Evolutionary conservation across 2,113 vertebrate species (phyloP), one percentile per base, ranked within the genome.

Genomic region (Xiphorhynchus elegans): DNA sequence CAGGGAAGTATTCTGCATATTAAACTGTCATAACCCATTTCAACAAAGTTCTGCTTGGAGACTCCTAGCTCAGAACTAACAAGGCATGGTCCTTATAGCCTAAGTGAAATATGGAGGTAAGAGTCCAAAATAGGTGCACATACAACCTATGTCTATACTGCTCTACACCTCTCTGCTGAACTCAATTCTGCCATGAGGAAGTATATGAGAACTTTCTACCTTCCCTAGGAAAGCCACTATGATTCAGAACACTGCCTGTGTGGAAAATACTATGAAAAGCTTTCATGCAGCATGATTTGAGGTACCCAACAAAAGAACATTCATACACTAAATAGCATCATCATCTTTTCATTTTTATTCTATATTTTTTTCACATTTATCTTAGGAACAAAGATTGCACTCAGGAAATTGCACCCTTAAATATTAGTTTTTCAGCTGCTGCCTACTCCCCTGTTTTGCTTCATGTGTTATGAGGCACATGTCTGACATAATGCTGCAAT

Each of bases 381-480:
- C 47, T 81, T 56, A 58, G 33, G 55, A 81, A 73, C 64, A 90
- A 80, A 87, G 9, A 49, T 80, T 80, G 82, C 17, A 79, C n/a
- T 73, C 37, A 28, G 26, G 31, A 66, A 85, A 52, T 25, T 66
- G 18, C 29, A 73, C 15, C 42, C 42, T 84, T 95, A 79, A 76
- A 94, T 78, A 53, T 91, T 83, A 87, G 47, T 62, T 92, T 89
- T 96, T 79, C n/a, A 94, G 7, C 47, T 89, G 29, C 47, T 89
- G 26, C 72, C 28, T 87, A 42, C 33, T 88, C 67, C 93, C 59
- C 50, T 67, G 49, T 67, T 96, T 89, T 81, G 20, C 75, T 94
- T 44, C n/a, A 49, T 46, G 24, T 79, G 31, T 83, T 84, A 50
- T n/a, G 37, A 62, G 77, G 74, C 47, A 82, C 3, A 6, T 47